Conservation (phyloP, 2,888 invertebrate genomes). For the Drosophila rubida region DNA sequence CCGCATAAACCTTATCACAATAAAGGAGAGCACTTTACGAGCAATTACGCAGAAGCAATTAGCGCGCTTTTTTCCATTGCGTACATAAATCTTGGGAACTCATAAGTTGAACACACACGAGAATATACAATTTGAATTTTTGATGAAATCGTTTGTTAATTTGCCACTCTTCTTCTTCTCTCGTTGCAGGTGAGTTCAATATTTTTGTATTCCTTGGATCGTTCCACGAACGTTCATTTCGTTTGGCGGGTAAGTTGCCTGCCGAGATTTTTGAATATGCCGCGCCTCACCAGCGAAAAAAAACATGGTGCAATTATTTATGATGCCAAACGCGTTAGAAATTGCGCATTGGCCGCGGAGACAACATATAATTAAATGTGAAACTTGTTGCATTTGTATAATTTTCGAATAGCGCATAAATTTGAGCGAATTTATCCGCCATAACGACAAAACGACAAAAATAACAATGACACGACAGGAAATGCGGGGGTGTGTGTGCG, state of each 20-base stretch:
- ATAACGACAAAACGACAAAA: conserved; percentile 24
- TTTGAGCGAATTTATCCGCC: conserved; percentile 42
- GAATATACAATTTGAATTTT: neutral
- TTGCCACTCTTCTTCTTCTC: conserved; percentile 1
- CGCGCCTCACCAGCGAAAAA: conserved; percentile 24
- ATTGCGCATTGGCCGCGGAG: conserved; percentile 56
- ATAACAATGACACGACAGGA: conserved; percentile 34
- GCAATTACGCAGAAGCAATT: neutral
- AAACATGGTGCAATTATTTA: conserved; percentile 25
- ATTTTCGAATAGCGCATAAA: conserved; percentile 54
- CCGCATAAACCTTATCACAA: conserved; percentile 6
- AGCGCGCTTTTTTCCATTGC: neutral
- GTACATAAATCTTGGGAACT: neutral
- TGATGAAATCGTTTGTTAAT: neutral
- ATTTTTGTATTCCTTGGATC: neutral
- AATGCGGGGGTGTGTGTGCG: conserved; percentile 46
- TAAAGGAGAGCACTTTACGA: neutral
- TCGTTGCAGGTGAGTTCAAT: conserved; percentile 61
- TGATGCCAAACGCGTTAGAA: conserved; percentile 52
- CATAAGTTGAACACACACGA: neutral
- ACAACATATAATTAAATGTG: conserved; percentile 42
- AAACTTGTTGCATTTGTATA: conserved; percentile 63
- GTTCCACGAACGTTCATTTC: conserved; percentile 4
- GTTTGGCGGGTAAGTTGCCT: conserved; percentile 39
- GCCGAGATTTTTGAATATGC: conserved; percentile 12